Conservation (phyloP, 2,888 invertebrate species). For the Lampropteryx suffumata region DNA sequence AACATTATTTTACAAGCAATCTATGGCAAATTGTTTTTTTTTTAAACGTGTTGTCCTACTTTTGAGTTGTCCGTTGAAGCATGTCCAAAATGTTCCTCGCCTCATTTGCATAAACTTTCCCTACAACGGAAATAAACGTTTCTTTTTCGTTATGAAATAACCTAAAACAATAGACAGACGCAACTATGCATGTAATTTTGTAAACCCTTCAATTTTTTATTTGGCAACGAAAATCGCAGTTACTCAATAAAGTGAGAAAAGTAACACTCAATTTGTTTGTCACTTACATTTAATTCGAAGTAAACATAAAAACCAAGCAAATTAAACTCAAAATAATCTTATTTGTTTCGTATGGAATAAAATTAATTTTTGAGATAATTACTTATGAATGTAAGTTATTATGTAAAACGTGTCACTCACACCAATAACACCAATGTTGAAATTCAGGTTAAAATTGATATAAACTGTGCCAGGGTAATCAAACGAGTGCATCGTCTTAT, state of each 20-base stretch:
- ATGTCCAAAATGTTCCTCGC: conserved; percentile 45
- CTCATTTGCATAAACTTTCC: conserved; percentile 59
- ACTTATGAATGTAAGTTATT: too few species aligned
- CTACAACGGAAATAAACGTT: conserved; percentile 59
- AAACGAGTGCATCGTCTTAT: background rate
- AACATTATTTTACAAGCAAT: too few species aligned
- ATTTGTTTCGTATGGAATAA: too few species aligned
- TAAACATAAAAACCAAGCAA: too few species aligned
- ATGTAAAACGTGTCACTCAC: too few species aligned
- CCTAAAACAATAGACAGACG: conserved; percentile 42
- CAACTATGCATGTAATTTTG: conserved; percentile 43
- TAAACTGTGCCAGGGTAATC: conserved; percentile 5
- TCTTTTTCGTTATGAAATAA: conserved; percentile 49
- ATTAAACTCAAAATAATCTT: too few species aligned
- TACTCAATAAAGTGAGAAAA: conserved; percentile 18
- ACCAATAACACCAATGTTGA: background rate
- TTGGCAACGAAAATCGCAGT: conserved; percentile 33
- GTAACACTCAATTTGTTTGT: too few species aligned
- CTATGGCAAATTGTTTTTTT: too few species aligned
- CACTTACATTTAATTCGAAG: too few species aligned
- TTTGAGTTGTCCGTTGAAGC: conserved; percentile 14
- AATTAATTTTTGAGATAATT: too few species aligned
- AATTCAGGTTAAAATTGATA: background rate
- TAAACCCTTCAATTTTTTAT: conserved; percentile 46
- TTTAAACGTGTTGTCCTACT: too few species aligned